Percentiles rank a stretch among this genome's conserved stretches.
Evolutionary conservation across 23 tunicate genomes (phyloP).

Genomic region (Trididemnum miniatum): DNA sequence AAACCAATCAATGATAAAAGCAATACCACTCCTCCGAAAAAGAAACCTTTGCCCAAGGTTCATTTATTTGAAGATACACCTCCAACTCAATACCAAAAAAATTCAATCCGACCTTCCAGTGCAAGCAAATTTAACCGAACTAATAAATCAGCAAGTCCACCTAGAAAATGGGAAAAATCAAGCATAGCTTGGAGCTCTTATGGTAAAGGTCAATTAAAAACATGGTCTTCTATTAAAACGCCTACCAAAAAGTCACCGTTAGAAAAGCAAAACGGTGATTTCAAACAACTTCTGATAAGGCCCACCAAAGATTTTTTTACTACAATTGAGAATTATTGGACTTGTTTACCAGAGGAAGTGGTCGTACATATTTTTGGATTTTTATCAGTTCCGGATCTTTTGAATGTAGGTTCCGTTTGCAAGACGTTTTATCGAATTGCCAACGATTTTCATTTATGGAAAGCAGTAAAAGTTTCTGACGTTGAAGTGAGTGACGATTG

Average conservation of each 20-base stretch:
- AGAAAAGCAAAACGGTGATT: not conserved
- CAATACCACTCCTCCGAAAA: too few relatives aligned
- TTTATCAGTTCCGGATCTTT: constrained; percentile 36
- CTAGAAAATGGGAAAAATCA: constrained; percentile 49
- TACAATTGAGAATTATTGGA: not conserved
- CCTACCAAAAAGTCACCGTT: not conserved
- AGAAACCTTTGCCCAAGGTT: too few relatives aligned
- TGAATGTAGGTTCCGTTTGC: constrained; percentile 48
- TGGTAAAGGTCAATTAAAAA: constrained; percentile 1
- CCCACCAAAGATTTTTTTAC: not conserved
- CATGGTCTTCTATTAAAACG: constrained; percentile 15
- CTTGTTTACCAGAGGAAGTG: constrained; percentile 54
- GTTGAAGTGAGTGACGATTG: constrained; percentile 16
- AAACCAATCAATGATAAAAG: too few relatives aligned
- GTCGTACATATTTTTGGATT: constrained; percentile 51
- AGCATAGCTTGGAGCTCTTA: constrained; percentile 43
- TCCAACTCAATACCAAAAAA: too few relatives aligned
- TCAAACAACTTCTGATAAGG: too few relatives aligned
- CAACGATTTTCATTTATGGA: constrained; percentile 55
- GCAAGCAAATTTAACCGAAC: too few relatives aligned
- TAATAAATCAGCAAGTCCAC: constrained; percentile 5
- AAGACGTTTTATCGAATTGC: constrained; percentile 42
- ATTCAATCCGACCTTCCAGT: too few relatives aligned
- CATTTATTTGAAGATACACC: too few relatives aligned
- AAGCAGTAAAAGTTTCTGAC: constrained; percentile 24